Base-by-base conservation (phyloP, 2,888 invertebrate genomes). In the Cabera pusaria region DNA sequence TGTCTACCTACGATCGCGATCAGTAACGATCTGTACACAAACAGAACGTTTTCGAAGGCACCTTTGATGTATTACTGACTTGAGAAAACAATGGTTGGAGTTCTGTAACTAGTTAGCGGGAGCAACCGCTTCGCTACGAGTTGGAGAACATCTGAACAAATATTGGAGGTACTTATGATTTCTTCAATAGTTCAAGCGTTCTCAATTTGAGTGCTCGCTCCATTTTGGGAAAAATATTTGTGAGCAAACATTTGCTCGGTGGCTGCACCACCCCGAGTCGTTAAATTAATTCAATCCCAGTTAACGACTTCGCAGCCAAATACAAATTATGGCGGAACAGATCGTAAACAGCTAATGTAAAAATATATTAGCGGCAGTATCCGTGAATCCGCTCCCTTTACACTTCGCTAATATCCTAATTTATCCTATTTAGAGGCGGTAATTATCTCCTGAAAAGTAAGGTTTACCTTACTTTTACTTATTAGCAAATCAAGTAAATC, bases 71-170 rank as follows among this genome's bases (percentile, higher is more conserved):
- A 53, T 53, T 50, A 53, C 49, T 46, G 38, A 48, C 34, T 44
- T 41, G 48, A 44, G 48, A 48, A 49, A 53, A 50, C 50, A 53
- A 53, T 50, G 45, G 35, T 36, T 36, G 35, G 42, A 53, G 53
- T 53, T 50, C 44, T 25, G 48, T 49, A 63, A 59, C 55, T 62
- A 60, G 62, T 57, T 63, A 52, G 52, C 52, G 49, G 46, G 44
- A 53, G 53, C 49, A 45, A 49, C 54, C 55, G 49, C 47, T 49
- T 49, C 51, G 50, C 44, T 54, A 43, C 41, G 50, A 54, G 56
- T 61, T 59, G 51, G 52, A 50, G 56, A 59, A 63, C 64, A 56
- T 57, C 61, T 61, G 59, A 63, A 63, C 64, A 66, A 63, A 64
- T 58, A 65, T 50, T 56, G 44, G 38, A 46, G 38, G 52, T 63